Evolutionary conservation across 2,797 vertebrate genomes (phyloP).

Genomic region (Remorina albescens): DNA sequence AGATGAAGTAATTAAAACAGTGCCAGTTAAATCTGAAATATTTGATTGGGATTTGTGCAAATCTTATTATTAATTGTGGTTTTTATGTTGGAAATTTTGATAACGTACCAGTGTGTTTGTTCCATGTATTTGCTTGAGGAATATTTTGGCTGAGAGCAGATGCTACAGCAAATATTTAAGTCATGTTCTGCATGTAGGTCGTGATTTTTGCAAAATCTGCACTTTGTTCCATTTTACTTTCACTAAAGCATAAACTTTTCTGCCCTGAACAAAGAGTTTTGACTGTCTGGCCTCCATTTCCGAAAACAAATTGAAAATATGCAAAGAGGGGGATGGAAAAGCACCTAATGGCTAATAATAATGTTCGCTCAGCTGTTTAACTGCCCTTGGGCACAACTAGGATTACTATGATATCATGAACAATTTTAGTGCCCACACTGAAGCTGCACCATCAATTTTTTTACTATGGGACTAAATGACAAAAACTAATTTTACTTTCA

Average conservation of each 20-base stretch:
- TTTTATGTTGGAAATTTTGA: background rate
- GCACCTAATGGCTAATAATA: background rate
- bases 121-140: background rate
- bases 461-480: background rate
- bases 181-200: too few relatives aligned
- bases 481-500: conserved; percentile 1
- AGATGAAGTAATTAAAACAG: too few relatives aligned
- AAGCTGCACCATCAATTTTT: background rate
- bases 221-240: background rate
- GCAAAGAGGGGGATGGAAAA: background rate
- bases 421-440: background rate
- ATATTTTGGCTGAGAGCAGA: background rate
- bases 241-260: too few relatives aligned
- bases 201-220: too few relatives aligned
- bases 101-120: background rate
- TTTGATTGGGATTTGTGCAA: background rate
- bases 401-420: background rate
- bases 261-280: background rate
- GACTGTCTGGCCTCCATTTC: background rate
- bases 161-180: too few relatives aligned
- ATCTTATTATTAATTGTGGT: background rate
- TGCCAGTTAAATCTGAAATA: too few relatives aligned
- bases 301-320: background rate
- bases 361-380: background rate
- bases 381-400: background rate